These are phyloP conservation scores for Narcine bancroftii DNA, from an alignment of 2,113 vertebrate genomes.

Conservation along the genomic window DNA sequence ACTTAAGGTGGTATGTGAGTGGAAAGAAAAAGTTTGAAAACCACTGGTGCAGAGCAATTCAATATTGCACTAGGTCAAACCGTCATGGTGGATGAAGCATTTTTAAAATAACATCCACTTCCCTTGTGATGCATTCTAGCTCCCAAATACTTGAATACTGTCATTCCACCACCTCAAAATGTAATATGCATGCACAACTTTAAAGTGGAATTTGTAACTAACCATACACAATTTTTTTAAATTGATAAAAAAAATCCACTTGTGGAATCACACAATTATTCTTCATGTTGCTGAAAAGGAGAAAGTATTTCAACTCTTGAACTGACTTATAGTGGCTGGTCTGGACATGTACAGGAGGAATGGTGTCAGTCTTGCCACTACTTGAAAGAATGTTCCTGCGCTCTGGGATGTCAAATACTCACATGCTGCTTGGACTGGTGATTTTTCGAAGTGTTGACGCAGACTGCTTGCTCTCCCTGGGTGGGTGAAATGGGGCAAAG, in stretches of 20 bases:
- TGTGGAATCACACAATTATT: no score
- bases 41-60: neutral
- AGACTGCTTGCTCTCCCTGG: slow-evolving; percentile 23
- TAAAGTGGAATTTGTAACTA: neutral
- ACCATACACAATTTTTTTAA: neutral
- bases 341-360: neutral
- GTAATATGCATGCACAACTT: neutral
- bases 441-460: slow-evolving; percentile 27
- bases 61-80: neutral
- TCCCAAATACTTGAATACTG: neutral
- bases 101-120: neutral
- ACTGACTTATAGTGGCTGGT: slow-evolving; percentile 26
- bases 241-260: neutral
- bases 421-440: slow-evolving; percentile 34
- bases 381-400: neutral
- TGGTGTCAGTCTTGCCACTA: neutral
- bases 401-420: slow-evolving; percentile 25
- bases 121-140: neutral
- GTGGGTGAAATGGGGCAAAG: slow-evolving; percentile 17
- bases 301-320: slow-evolving; percentile 7
- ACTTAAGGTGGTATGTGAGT: no score
- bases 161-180: neutral
- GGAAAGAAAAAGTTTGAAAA: no score
- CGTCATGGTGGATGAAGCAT: neutral
- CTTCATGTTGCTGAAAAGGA: no score